Evolutionary conservation across 2,888 invertebrate species (phyloP).

Genomic region (Synanthedon formicaeformis): DNA sequence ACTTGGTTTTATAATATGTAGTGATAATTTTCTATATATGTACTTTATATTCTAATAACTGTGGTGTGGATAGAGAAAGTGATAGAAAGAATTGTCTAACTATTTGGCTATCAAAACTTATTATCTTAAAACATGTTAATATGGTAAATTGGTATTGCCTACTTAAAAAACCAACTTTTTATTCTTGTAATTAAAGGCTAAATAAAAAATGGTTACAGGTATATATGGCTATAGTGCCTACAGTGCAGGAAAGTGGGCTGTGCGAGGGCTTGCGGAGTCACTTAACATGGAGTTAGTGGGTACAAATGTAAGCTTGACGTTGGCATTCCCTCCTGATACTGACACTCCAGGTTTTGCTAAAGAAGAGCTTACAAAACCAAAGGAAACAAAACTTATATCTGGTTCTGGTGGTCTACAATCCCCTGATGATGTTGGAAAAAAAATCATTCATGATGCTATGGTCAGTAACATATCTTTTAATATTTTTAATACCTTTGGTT

Average conservation of each 20-base stretch:
- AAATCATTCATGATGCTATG: constrained; percentile 84
- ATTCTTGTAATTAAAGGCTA: no score
- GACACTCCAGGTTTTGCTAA: constrained; percentile 94
- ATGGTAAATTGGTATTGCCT: no score
- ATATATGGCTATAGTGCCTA: constrained; percentile 95
- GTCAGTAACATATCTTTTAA: constrained; percentile 47
- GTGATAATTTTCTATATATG: no score
- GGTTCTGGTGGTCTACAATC: constrained; percentile 81
- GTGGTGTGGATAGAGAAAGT: background rate
- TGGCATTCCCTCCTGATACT: constrained; percentile 94
- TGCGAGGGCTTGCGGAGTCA: constrained; percentile 93
- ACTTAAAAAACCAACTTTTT: no score
- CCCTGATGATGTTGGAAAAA: constrained; percentile 83
- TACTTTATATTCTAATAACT: background rate
- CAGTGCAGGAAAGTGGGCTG: constrained; percentile 93
- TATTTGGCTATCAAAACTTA: no score
- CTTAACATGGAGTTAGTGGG: constrained; percentile 93
- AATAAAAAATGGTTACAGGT: constrained; percentile 54
- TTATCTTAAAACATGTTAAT: no score
- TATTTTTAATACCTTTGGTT: background rate
- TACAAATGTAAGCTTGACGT: constrained; percentile 84
- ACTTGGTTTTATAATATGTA: no score
- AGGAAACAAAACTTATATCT: constrained; percentile 89
- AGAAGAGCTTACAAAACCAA: constrained; percentile 89
- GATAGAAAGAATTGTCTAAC: no score